Conservation (phyloP, 2,797 vertebrate genomes). For the Chanos chanos region DNA sequence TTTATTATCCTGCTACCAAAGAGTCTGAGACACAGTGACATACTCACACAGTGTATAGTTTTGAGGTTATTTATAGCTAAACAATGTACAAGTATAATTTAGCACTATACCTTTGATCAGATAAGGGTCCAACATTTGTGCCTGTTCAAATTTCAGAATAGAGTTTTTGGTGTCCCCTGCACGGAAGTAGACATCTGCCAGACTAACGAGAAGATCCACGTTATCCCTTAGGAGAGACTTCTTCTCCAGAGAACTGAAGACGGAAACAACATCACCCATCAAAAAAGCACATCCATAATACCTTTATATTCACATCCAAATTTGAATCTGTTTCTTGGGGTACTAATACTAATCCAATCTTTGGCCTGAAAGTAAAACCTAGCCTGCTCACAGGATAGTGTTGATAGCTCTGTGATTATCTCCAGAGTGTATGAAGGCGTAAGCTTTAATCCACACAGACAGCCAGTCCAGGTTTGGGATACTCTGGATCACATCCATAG, state of each 20-base stretch:
- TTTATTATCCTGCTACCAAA: no score
- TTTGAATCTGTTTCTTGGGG: no score
- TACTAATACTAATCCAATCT: no score
- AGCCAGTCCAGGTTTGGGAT: constrained; percentile 97
- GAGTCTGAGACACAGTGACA: no score
- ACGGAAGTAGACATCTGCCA: constrained; percentile 95
- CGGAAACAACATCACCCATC: neutral
- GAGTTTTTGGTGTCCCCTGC: constrained; percentile 96
- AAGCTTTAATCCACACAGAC: constrained; percentile 97
- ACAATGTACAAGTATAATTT: neutral
- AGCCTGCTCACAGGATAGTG: constrained; percentile 87
- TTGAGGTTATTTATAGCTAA: no score
- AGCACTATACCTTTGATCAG: constrained; percentile 85
- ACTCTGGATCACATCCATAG: constrained; percentile 95
- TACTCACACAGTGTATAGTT: no score
- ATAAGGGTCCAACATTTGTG: constrained; percentile 97
- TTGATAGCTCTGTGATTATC: constrained; percentile 97
- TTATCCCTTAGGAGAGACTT: constrained; percentile 96
- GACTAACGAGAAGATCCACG: constrained; percentile 91
- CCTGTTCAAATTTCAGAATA: constrained; percentile 97
- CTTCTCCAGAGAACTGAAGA: constrained; percentile 90
- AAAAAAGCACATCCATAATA: neutral
- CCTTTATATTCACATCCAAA: no score
- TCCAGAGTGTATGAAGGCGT: constrained; percentile 93
- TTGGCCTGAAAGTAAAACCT: neutral